Evolutionary conservation across 2,888 invertebrate species (phyloP).

Genomic region (Heteromyza rotundicornis): DNA sequence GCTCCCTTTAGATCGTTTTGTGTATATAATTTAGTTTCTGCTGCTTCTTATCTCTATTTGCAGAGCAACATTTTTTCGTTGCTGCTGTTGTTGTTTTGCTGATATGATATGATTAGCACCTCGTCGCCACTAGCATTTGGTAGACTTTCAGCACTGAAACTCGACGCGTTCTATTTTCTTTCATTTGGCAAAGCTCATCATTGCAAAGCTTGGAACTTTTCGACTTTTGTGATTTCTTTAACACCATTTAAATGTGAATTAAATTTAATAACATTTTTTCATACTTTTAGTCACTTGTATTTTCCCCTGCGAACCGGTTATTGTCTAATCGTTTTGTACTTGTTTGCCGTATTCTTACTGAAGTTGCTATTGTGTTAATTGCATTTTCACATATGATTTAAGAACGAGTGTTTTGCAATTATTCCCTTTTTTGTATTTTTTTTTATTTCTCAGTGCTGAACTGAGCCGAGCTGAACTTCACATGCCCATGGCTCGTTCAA

Average conservation of each 20-base stretch:
- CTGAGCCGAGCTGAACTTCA: too few species aligned
- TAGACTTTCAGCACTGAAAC: slow-evolving; percentile 1
- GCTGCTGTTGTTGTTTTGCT: slow-evolving; percentile 11
- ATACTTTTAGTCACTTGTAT: too few species aligned
- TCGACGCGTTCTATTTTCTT: background rate
- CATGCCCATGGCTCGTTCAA: background rate
- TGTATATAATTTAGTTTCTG: background rate
- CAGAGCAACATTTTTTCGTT: slow-evolving; percentile 1
- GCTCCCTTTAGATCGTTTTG: background rate
- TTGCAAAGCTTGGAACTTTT: too few species aligned
- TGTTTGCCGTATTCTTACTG: too few species aligned
- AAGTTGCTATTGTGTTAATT: too few species aligned
- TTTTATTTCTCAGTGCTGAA: too few species aligned
- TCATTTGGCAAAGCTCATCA: too few species aligned
- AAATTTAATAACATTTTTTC: too few species aligned
- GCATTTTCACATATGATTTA: too few species aligned
- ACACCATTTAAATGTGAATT: background rate
- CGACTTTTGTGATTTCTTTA: background rate
- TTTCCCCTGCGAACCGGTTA: slow-evolving; percentile 16
- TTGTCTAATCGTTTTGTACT: slow-evolving; percentile 13
- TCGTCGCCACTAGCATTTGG: background rate
- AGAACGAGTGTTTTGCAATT: too few species aligned
- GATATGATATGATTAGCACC: slow-evolving; percentile 26
- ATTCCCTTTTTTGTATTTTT: too few species aligned
- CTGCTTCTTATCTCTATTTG: background rate